These are phyloP conservation scores for Triops longicaudatus DNA, from an alignment of 1,140 invertebrate genomes.

Conservation along the genomic window DNA sequence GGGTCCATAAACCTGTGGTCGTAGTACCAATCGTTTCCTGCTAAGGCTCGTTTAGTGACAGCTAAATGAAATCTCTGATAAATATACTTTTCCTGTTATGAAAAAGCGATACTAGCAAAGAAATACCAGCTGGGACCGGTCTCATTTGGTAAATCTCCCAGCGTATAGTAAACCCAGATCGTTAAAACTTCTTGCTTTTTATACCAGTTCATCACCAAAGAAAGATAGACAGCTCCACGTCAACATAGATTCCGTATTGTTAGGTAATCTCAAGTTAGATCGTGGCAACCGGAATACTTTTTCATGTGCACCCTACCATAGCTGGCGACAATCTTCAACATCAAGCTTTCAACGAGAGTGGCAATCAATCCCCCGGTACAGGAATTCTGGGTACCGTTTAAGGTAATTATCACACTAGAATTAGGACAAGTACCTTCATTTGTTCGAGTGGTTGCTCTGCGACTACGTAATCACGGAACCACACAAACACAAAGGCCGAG, in stretches of 20 bases:
- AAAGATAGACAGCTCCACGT: neutral
- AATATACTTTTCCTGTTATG: neutral
- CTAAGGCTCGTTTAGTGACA: neutral
- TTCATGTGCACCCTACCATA: neutral
- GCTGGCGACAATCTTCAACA: neutral
- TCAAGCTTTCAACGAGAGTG: neutral
- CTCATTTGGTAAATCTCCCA: conserved; percentile 6
- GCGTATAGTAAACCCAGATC: neutral
- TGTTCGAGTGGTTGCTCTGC: neutral
- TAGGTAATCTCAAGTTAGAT: neutral
- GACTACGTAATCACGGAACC: too few species aligned
- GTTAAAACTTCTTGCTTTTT: neutral
- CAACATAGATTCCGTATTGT: neutral
- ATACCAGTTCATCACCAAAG: neutral
- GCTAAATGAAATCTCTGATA: neutral
- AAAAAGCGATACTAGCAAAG: neutral
- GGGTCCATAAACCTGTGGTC: too few species aligned
- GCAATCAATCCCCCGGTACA: neutral
- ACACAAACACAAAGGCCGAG: too few species aligned
- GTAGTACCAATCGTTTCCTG: too few species aligned
- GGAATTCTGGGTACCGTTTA: neutral
- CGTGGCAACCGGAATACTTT: neutral
- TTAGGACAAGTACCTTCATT: neutral
- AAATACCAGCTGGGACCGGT: neutral
- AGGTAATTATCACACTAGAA: neutral